Evolutionary conservation across 1,140 invertebrate genomes (phyloP).

Genomic region (Heliconius nattereri): DNA sequence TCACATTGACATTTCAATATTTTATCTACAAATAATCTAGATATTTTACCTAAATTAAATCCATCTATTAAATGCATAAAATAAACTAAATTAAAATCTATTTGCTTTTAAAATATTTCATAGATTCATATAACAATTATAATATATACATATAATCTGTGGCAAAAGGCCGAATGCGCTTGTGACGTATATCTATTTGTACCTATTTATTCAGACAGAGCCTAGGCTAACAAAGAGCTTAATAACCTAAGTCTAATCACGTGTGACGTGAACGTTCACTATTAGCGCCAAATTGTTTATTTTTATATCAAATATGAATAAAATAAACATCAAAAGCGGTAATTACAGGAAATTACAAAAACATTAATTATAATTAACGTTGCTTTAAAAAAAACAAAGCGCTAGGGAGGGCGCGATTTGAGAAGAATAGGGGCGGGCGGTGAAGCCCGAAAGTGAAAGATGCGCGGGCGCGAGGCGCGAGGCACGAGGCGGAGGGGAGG

Average conservation of each 20-base stretch:
- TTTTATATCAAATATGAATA: conserved; percentile 1
- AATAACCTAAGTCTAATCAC: conserved; percentile 24
- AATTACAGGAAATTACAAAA: not conserved
- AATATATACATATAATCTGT: not conserved
- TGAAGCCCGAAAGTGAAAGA: conserved; percentile 58
- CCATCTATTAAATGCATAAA: not conserved
- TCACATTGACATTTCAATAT: conserved; percentile 41
- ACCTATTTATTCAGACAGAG: conserved; percentile 21
- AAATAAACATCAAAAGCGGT: not conserved
- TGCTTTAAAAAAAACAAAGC: conserved; percentile 17
- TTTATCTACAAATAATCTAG: conserved; percentile 27
- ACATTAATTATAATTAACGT: conserved; percentile 6
- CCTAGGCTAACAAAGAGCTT: conserved; percentile 37
- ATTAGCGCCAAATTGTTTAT: not conserved
- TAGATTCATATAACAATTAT: not conserved
- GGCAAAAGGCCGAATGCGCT: conserved; percentile 19
- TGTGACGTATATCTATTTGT: conserved; percentile 18
- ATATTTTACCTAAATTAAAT: not conserved
- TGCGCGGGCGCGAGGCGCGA: conserved; percentile 52
- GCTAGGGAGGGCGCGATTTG: not conserved
- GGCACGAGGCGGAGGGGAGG: conserved; percentile 28
- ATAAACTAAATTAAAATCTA: not conserved
- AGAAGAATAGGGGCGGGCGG: conserved; percentile 52
- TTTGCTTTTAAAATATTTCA: not conserved
- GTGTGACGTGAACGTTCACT: conserved; percentile 12